Base-by-base conservation (phyloP, 2,113 vertebrate species). In the Coryphaenoides rupestris region DNA sequence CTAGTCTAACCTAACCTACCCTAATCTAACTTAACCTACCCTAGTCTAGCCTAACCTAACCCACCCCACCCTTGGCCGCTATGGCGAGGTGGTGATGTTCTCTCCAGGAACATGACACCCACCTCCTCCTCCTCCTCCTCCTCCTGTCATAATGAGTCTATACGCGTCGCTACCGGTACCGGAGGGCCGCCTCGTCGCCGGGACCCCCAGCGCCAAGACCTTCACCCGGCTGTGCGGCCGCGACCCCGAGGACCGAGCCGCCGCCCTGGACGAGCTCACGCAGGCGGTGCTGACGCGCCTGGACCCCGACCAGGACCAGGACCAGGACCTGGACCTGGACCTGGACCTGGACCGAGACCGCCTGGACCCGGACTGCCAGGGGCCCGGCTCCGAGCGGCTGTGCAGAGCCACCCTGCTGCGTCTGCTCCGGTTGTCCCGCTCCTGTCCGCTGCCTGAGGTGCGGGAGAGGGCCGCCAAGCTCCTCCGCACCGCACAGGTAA, bases 381-480 rank as follows among this genome's bases (percentile, higher is more conserved):
- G 60, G n/a, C 65, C 63, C 50, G 72, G 75, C n/a, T 79, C 73
- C 3, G 46, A 57, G 0, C 47, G 54, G 3, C 80, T 88, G 3
- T 63, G 77, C 2, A 78, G 73, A 57, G 58, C 72, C 22, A 85
- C 82, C 2, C 83, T 92, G 0, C 65, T 89, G n/a, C 79, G 79
- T 5, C 69, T 92, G 47, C 87, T 91, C 1, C 73, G 82, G 5
- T 28, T 90, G 46, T 86, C 88, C 9, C 53, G 2, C 10, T 86
- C 78, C 1, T 90, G 87, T 46, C 89, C 87, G 1, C 73, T 90
- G 19, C 61, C 28, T 52, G 87, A 88, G 49, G 78, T 87, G 0
- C 75, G 80, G 0, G 58, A 19, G 33, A 77, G 52, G 21, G 84
- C 84, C 0, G 61, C 62, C 1, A 76, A 86, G 55, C 73, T 90